A percentile compares a stretch with the other conserved stretches of the same genome.
Conservation (phyloP, 2,113 vertebrate genomes). For the Bufo gargarizans region DNA sequence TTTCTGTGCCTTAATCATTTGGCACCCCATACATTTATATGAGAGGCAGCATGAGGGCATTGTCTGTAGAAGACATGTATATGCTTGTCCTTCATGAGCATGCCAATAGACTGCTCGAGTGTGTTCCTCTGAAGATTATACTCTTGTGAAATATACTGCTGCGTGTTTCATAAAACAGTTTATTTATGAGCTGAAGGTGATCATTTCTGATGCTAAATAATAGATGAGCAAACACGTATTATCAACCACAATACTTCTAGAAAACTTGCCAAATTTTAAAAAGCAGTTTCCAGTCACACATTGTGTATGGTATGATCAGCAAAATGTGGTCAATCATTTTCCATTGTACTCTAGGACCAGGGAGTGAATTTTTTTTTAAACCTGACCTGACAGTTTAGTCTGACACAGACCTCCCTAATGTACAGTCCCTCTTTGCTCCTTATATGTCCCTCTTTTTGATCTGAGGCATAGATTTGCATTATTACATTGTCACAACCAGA, state of each 20-base stretch:
- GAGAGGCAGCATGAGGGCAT: not conserved
- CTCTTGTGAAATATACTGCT: not conserved
- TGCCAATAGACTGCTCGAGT: not conserved
- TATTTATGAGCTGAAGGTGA: not conserved
- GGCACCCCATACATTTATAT: not conserved
- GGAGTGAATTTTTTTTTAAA: no score
- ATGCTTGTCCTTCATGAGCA: not conserved
- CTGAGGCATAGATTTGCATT: no score
- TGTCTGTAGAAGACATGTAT: not conserved
- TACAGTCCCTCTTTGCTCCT: no score
- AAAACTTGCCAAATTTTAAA: not conserved
- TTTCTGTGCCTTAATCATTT: constrained; percentile 24
- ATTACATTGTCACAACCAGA: no score
- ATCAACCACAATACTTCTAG: not conserved
- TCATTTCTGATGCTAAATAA: not conserved
- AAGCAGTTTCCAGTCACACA: no score
- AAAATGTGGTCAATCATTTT: no score
- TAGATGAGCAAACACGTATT: not conserved
- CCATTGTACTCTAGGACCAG: no score
- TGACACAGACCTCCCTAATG: no score
- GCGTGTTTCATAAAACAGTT: no score
- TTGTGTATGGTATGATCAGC: no score
- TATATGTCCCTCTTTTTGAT: no score
- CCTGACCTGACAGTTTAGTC: no score
- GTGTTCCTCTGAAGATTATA: not conserved